Evolutionary conservation across 2,888 invertebrate genomes (phyloP), one percentile per base, ranked within the genome.

Genomic region (Cistogaster globosa): DNA sequence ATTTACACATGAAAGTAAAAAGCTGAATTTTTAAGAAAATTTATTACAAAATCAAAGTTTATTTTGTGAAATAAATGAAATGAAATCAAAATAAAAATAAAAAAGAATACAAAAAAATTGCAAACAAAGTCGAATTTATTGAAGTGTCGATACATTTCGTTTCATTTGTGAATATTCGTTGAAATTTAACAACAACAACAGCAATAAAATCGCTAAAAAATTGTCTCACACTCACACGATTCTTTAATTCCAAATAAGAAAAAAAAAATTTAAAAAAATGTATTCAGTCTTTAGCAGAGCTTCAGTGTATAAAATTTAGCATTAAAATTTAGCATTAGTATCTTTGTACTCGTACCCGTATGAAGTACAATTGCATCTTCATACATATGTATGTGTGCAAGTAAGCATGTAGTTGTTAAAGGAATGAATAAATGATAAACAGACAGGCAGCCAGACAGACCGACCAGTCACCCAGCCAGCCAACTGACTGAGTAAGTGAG

Each of bases 101-200:
- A 32, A 6, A 32, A 32, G 8, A 7, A 32, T 4, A 32, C 2
- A 32, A 32, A 9, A 67, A 74, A 75, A 60, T 67, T 12, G 58
- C 63, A 84, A 84, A 63, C 80, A 84, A 32, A 84, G 67, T 63
- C 77, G 82, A 85, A 85, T 85, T 85, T 85, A 83, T 85, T 85
- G 78, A 55, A 85, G 82, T 82, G 84, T 85, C 81, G 82, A 77
- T 82, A 32, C 57, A 42, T 12, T 42, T 42, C 36, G 48, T 77
- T 84, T 65, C 36, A 58, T 74, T 82, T 75, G 69, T 55, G 71
- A 65, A 76, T 80, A 80, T 55, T 80, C 80, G 53, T 65, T 83
- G 58, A 72, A 83, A 76, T 69, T 57, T 38, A 53, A n/a, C 57
- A 75, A 32, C 45, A 63, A 55, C 55, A 69, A 20, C 6, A 53